A percentile compares a stretch with the other conserved stretches of the same genome.
Evolutionary conservation across 1,140 invertebrate genomes (phyloP).

Genomic region (Olivierus martensii): DNA sequence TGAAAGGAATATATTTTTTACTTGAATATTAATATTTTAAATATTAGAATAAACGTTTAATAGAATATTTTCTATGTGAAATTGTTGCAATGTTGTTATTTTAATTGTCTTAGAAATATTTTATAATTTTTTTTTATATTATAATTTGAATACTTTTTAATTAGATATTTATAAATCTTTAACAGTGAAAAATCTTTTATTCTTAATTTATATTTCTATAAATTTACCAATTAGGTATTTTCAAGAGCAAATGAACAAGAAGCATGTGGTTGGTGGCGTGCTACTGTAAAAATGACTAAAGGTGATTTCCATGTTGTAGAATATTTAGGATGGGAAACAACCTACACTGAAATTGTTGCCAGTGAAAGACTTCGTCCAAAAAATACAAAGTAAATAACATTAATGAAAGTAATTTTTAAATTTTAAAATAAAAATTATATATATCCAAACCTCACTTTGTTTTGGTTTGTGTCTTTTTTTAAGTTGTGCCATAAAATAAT

Average conservation of each 20-base stretch:
- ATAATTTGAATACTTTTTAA: too few relatives aligned
- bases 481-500: too few relatives aligned
- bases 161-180: too few relatives aligned
- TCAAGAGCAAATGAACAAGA: slow-evolving; percentile 54
- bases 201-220: too few relatives aligned
- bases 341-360: slow-evolving; percentile 80
- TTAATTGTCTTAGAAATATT: too few relatives aligned
- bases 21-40: too few relatives aligned
- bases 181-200: too few relatives aligned
- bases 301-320: slow-evolving; percentile 79
- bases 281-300: slow-evolving; percentile 42
- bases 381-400: slow-evolving; percentile 29
- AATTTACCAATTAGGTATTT: slow-evolving; percentile 12
- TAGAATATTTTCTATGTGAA: too few relatives aligned
- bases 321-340: slow-evolving; percentile 49
- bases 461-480: neutral
- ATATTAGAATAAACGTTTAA: too few relatives aligned
- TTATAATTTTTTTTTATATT: too few relatives aligned
- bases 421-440: neutral
- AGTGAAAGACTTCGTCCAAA: slow-evolving; percentile 46
- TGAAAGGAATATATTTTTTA: too few relatives aligned
- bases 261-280: slow-evolving; percentile 87
- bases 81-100: too few relatives aligned
- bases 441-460: neutral
- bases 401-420: neutral